phyloP scores from a whole-genome alignment of 2,113 vertebrate genomes.

The Cichladusa arquata region DNA sequence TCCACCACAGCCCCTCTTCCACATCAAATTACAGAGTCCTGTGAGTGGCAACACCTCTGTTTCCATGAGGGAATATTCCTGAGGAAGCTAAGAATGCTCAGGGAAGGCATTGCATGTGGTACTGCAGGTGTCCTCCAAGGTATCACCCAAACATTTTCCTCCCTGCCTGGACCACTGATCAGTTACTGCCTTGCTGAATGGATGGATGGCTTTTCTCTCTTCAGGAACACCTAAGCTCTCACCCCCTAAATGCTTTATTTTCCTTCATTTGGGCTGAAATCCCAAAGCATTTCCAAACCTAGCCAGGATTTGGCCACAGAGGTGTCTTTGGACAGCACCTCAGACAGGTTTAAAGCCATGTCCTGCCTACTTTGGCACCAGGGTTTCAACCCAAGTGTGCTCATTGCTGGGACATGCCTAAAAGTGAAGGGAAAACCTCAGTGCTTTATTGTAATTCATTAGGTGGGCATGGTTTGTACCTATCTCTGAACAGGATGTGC shows the following conservation, averaged over 20 bases:
- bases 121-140: no score
- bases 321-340: not conserved
- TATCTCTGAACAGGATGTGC: rapidly evolving
- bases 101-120: not conserved
- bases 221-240: no score
- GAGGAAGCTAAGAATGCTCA: not conserved
- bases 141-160: not conserved
- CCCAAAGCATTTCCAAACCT: not conserved
- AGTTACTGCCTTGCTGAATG: not conserved
- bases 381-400: not conserved
- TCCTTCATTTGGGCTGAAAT: not conserved
- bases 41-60: not conserved
- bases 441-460: not conserved
- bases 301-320: not conserved
- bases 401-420: not conserved
- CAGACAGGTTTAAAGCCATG: not conserved
- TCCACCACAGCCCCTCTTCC: not conserved
- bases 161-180: not conserved
- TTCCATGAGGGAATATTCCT: not conserved
- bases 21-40: not conserved
- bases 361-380: not conserved
- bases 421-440: not conserved
- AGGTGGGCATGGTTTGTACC: not conserved
- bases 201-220: not conserved
- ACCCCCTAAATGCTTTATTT: not conserved